Percentiles rank a stretch among this genome's conserved stretches.
Conservation (phyloP, 2,888 invertebrate species). For the Agrochola lychnidis region DNA sequence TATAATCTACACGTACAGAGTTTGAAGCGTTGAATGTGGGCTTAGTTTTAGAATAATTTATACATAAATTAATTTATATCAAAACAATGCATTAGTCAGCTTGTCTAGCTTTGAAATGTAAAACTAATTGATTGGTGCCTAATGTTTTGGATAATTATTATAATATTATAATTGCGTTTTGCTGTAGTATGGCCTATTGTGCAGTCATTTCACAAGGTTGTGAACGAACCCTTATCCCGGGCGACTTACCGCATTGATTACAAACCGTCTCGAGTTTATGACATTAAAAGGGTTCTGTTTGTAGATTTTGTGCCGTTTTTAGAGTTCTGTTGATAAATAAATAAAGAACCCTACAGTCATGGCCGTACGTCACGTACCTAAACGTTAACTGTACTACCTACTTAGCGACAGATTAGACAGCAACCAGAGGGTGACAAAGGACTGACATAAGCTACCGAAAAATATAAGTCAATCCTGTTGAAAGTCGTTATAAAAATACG, state of each 20-base stretch:
- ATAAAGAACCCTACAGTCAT: not conserved
- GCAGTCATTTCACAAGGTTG: not conserved
- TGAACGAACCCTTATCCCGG: not conserved
- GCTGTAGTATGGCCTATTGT: not conserved
- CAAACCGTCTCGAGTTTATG: slow-evolving; percentile 55
- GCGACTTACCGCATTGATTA: slow-evolving; percentile 45
- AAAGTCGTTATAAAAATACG: not conserved
- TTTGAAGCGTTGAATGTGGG: not conserved
- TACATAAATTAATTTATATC: not conserved
- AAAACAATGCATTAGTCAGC: slow-evolving; percentile 5
- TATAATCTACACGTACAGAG: not conserved
- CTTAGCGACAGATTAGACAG: not conserved
- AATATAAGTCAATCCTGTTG: not conserved
- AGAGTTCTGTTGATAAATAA: not conserved
- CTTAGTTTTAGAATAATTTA: not conserved
- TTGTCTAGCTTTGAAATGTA: not conserved
- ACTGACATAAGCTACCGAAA: not conserved
- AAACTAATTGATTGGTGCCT: slow-evolving; percentile 31
- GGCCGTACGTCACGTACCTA: not conserved
- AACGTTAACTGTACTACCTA: not conserved
- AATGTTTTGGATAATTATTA: not conserved
- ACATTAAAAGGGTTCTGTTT: slow-evolving; percentile 66
- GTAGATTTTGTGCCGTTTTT: slow-evolving; percentile 52
- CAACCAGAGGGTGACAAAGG: not conserved
- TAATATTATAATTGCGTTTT: not conserved